Evolutionary conservation across 1,140 invertebrate species (phyloP), one percentile per base, ranked within the genome.

Genomic region (Mizuhopecten yessoensis): DNA sequence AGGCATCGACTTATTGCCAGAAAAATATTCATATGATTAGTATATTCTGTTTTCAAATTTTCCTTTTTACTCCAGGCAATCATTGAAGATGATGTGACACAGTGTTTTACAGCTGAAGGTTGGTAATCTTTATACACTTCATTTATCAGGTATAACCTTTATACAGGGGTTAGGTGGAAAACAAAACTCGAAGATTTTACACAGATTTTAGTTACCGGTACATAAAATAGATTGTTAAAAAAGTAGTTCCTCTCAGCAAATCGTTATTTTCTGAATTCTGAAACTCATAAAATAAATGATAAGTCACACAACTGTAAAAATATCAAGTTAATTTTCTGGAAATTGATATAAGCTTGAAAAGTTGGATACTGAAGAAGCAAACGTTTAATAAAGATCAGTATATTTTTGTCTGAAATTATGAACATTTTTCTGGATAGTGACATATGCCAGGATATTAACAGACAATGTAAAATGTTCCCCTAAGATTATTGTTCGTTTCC

Each of bases 81-180:
- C 33, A 96, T 96, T 91, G 95, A 96, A 92, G 95, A 96, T 94
- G 94, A 95, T 91, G 95, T 96, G 0, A 96, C 95, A 13, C 94
- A 94, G 87, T 90, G 95, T 86, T 96, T 96, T 93, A 94, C 95
- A 45, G 94, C 94, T 91, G 94, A 95, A 94, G 95, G 95, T 95
- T 91, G 88, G 92, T 88, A 23, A 42, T 88, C 42, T 45, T 45
- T 45, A n/a, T 39, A 39, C 36, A 13, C 13, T 39, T 39, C 36
- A 39, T 7, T 39, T 39, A 13, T 7, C 36, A 39, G 36, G n/a
- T n/a, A n/a, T n/a, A n/a, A n/a, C n/a, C n/a, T n/a, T n/a, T n/a
- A n/a, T n/a, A n/a, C n/a, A n/a, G n/a, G n/a, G n/a, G n/a, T n/a
- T n/a, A n/a, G n/a, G n/a, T n/a, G n/a, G n/a, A n/a, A n/a, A n/a